Base-by-base conservation (phyloP, 2,113 vertebrate genomes). In the Balaeniceps rex region DNA sequence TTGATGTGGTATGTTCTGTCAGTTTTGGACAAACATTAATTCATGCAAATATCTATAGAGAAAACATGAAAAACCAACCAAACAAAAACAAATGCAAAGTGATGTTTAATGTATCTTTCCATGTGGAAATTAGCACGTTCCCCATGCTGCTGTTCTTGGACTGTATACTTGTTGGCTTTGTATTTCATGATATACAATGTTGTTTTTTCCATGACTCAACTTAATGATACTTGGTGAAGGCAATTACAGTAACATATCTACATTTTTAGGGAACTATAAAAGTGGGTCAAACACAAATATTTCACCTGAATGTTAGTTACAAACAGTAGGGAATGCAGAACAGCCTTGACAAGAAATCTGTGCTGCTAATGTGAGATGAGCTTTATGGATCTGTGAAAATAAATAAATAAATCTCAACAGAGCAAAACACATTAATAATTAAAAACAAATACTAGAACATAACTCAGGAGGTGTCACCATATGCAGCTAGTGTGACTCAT, bases 391-490 rank as follows among this genome's bases (percentile, higher is more conserved):
- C 40, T 21, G 7, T 76, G 54, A 83, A 91, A 95, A 72, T 54
- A 94, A 92, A 90, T 71, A 86, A 83, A 84, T 85, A 86, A 77
- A 76, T 72, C 14, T 57, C 8, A 52, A 49, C 84, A 85, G 58
- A 82, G 63, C 14, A 93, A 94, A 95, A 71, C 46, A 68, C 4
- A 66, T 96, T 85, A 97, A 91, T 94, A 95, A 93, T 95, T 89
- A 77, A 97, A 94, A 95, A 8, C 49, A 89, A 95, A 77, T 79
- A 54, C 19, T 58, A 66, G 40, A 82, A 60, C 29, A 74, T 80
- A 95, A 66, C n/a, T 85, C 81, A 72, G 46, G n/a, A 83, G 29
- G 19, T 63, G 78, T 65, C 87, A 84, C 24, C 51, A 65, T 58
- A 46, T 83, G 44, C 58, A 93, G 54, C 15, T 47, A 58, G 11